Base-by-base conservation (phyloP, 2,888 invertebrate genomes). In the Dermolepida albohirtum region DNA sequence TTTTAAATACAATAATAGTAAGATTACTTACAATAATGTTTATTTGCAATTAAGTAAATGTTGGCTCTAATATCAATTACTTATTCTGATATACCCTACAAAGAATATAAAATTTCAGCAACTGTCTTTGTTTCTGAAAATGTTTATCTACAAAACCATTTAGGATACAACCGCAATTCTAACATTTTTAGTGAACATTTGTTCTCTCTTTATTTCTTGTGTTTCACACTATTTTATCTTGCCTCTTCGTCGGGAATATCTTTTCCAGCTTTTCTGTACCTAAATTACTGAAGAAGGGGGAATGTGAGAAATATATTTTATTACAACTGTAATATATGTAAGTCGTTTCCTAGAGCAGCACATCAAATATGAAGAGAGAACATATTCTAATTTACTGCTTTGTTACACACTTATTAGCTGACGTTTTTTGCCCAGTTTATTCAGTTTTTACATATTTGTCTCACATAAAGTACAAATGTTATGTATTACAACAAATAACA, bases 331-430 rank as follows among this genome's bases (percentile, higher is more conserved):
- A 64, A 64, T 43, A 64, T 41, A 64, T 52, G 41, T 52, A 64
- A 51, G 51, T 47, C 50, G 41, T 27, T 44, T 14, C 7, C 59
- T 47, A 59, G 41, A 59, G 34, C 16, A 14, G 47, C 16, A 10
- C 64, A 51, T 64, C 7, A 50, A 50, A 51, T 63, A 64, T 12
- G 16, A 22, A 51, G 40, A 50, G 39, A 17, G 34, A 10, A 27
- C 44, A 39, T 27, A 47, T 29, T 66, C 54, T 55, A 55, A 66
- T 66, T 66, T 55, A 14, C 44, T 22, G 50, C 63, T 41, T 64
- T 64, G 52, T 51, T 64, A 64, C 44, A 14, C 55, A 55, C 39
- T 66, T 66, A 65, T 55, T 65, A 55, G 54, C 47, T 34, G 10
- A 34, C 27, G 16, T 64, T 54, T 43, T 40, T 44, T 44, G 14